Evolutionary conservation across 2,113 vertebrate species (phyloP).

Genomic region (Psilopsiagon aymara): DNA sequence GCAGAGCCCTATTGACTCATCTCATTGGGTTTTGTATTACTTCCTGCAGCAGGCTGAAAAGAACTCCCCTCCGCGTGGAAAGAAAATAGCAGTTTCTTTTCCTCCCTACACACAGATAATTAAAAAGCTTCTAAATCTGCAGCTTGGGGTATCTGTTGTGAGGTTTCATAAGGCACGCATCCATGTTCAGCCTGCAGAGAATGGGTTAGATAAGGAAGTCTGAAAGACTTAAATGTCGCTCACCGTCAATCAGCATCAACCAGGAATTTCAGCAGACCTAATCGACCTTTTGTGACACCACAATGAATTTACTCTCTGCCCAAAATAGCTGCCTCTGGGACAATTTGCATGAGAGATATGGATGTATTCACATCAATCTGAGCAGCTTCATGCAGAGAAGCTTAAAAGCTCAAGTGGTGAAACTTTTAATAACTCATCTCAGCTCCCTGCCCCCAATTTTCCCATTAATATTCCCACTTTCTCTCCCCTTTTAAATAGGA

Average conservation of each 20-base stretch:
- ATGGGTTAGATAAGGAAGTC: conserved; percentile 25
- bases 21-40: neutral
- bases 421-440: conserved; percentile 61
- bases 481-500: conserved; percentile 45
- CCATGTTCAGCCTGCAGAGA: conserved; percentile 3
- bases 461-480: conserved; percentile 55
- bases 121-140: conserved; percentile 32
- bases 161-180: neutral
- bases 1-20: neutral
- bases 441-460: conserved; percentile 36
- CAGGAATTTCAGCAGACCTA: conserved; percentile 36
- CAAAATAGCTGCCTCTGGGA: conserved; percentile 57
- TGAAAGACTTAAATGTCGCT: conserved; percentile 52
- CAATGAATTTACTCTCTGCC: conserved; percentile 39
- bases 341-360: conserved; percentile 65
- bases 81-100: neutral
- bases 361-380: conserved; percentile 34
- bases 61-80: neutral
- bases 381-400: conserved; percentile 55
- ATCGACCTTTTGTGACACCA: conserved; percentile 60
- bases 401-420: conserved; percentile 62
- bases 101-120: neutral
- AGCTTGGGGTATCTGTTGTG: neutral
- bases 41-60: conserved; percentile 4
- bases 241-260: conserved; percentile 55